Conservation (phyloP, 2,113 vertebrate genomes). For the Anguilla rostrata region DNA sequence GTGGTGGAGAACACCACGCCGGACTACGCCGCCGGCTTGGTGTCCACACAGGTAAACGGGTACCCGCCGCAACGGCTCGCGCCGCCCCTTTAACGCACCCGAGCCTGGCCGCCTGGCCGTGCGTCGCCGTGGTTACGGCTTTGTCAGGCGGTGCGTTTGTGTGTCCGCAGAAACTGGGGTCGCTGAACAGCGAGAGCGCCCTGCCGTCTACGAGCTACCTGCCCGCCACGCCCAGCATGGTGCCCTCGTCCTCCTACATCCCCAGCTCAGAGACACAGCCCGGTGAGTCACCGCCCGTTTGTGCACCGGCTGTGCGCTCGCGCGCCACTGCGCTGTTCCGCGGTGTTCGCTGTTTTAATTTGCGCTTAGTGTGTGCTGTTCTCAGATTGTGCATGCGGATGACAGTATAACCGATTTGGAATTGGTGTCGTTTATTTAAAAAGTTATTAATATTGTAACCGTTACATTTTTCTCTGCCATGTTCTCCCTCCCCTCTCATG, state of each 20-base stretch:
- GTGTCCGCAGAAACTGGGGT: conserved; percentile 84
- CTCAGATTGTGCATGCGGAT: not conserved
- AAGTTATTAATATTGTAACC: too few species aligned
- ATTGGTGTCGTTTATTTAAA: too few species aligned
- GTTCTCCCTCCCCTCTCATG: not conserved
- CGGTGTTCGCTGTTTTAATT: not conserved
- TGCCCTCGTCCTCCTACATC: conserved; percentile 92
- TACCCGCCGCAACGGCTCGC: not conserved
- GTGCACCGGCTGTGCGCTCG: not conserved
- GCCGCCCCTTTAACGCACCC: not conserved
- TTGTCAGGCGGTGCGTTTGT: not conserved
- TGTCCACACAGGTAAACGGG: conserved; percentile 86
- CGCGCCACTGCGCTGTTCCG: not conserved
- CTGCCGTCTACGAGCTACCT: conserved; percentile 97
- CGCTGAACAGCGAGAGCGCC: conserved; percentile 85
- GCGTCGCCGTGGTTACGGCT: too few species aligned
- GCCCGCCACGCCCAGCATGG: conserved; percentile 93
- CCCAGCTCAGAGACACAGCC: conserved; percentile 84
- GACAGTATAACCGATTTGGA: too few species aligned
- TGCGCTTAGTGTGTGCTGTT: not conserved
- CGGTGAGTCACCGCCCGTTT: conserved; percentile 54
- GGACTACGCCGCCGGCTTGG: conserved; percentile 94
- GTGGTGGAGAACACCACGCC: conserved; percentile 94
- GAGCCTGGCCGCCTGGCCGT: not conserved
- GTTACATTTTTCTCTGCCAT: not conserved